phyloP scores from a whole-genome alignment of 2,888 invertebrate species.

The Drosophila multiciliata region DNA sequence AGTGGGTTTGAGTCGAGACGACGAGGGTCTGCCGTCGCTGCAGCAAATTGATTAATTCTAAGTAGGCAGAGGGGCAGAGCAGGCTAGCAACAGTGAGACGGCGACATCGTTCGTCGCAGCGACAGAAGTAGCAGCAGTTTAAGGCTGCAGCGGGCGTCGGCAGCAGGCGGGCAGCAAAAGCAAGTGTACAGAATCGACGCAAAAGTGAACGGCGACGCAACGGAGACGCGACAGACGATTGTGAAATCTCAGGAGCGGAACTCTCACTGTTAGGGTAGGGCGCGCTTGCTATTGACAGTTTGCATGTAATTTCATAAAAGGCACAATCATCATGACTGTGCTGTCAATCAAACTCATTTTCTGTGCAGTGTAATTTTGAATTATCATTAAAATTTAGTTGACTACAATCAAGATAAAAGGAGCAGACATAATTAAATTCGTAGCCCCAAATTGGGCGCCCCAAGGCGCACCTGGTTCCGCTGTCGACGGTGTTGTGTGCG shows the following conservation, averaged over 20 bases:
- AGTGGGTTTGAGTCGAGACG: constrained; percentile 28
- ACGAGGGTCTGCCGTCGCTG: constrained; percentile 33
- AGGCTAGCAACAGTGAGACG: constrained; percentile 64
- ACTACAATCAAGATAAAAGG: not conserved
- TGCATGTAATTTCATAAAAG: not conserved
- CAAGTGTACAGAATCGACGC: constrained; percentile 79
- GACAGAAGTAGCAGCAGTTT: constrained; percentile 23
- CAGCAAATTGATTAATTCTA: constrained; percentile 68
- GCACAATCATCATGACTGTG: not conserved
- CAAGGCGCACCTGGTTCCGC: constrained; percentile 41
- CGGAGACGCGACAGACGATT: constrained; percentile 74
- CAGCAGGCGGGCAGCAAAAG: constrained; percentile 65
- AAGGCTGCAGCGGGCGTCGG: constrained; percentile 59
- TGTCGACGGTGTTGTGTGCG: constrained; percentile 57
- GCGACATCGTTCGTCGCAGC: constrained; percentile 43
- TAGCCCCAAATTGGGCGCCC: constrained; percentile 47
- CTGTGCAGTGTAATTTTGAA: not conserved
- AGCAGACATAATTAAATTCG: not conserved
- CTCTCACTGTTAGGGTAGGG: not conserved
- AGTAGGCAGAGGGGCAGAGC: constrained; percentile 24
- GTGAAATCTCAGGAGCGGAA: constrained; percentile 71
- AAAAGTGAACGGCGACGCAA: constrained; percentile 77
- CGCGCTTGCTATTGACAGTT: not conserved
- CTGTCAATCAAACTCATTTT: not conserved
- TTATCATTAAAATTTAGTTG: not conserved